Base-by-base conservation (phyloP, 1,140 invertebrate genomes). In the Papilio polytes region DNA sequence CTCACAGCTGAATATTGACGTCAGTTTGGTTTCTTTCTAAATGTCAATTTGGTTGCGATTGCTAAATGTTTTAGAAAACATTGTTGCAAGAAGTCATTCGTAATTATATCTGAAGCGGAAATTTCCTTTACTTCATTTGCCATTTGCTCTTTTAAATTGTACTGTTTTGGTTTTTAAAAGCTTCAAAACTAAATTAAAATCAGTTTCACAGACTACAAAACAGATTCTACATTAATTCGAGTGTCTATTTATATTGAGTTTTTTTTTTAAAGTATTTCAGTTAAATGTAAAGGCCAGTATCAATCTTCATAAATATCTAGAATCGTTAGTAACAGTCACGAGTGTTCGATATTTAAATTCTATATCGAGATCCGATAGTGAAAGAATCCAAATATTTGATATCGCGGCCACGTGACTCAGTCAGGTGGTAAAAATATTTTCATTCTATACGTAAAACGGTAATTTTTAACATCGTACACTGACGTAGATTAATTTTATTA, bases 341-440 rank as follows among this genome's bases (percentile, higher is more conserved):
- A 81, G 41, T 63, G 51, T 26, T 66, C 56, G 44, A 53, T 48
- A 78, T 78, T 56, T 59, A 26, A 74, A 53, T 59, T 80, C 73
- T n/a, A 44, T 78, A 56, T 66, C 31, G 51, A 51, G 56, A 80
- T 53, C 13, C 44, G 46, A 70, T 82, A 63, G 44, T 78, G 53
- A 44, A 15, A 76, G 26, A 70, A 51, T 79, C 3, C 53, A 74
- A 81, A 77, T 51, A 72, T 84, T 78, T 80, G 56, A 76, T 84
- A 83, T 78, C 73, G 72, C 70, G 72, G 51, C 53, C 82, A 82
- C 87, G 86, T 86, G 85, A 85, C 83, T 80, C 74, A 51, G 79
- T 81, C 80, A 82, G 84, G 81, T 85, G 86, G 84, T 88, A 87
- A 83, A 87, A 84, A 88, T 85, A 88, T 85, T 85, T 82, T 82